Conservation (phyloP, 2,797 vertebrate species). For the Potorous gilbertii region DNA sequence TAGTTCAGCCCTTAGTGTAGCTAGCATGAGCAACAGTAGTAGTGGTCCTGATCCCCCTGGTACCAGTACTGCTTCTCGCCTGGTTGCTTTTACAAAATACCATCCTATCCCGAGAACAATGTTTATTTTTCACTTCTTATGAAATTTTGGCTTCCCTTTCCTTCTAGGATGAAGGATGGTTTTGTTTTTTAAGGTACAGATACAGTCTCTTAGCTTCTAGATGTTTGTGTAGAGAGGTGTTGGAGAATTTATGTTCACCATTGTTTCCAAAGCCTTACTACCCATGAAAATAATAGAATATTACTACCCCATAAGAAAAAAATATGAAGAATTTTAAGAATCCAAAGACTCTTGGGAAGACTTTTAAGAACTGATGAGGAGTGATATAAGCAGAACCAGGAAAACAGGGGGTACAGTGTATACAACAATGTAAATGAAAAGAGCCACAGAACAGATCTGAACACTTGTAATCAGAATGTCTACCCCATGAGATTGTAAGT, state of each 20-base stretch:
- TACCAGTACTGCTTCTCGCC: background rate
- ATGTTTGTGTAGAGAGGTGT: background rate
- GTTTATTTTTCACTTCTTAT: background rate
- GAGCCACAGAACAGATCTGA: background rate
- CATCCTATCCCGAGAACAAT: background rate
- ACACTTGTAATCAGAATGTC: background rate
- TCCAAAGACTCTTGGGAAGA: background rate
- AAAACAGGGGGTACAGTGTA: background rate
- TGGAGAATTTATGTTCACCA: background rate
- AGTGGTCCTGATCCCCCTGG: too few species aligned
- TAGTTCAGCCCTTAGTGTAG: background rate
- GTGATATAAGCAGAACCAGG: background rate
- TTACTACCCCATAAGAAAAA: background rate
- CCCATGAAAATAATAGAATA: background rate
- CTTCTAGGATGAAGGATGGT: background rate
- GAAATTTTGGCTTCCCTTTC: background rate
- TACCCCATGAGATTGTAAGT: background rate
- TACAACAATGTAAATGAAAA: background rate
- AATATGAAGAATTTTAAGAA: background rate
- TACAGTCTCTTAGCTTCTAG: background rate
- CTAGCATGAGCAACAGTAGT: too few species aligned
- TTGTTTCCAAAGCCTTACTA: background rate
- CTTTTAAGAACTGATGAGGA: background rate
- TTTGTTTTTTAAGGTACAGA: background rate
- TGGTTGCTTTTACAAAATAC: background rate